Percentiles rank a stretch among this genome's conserved stretches.
Evolutionary conservation across 2,888 invertebrate genomes (phyloP).

Genomic region (Thera britannica): DNA sequence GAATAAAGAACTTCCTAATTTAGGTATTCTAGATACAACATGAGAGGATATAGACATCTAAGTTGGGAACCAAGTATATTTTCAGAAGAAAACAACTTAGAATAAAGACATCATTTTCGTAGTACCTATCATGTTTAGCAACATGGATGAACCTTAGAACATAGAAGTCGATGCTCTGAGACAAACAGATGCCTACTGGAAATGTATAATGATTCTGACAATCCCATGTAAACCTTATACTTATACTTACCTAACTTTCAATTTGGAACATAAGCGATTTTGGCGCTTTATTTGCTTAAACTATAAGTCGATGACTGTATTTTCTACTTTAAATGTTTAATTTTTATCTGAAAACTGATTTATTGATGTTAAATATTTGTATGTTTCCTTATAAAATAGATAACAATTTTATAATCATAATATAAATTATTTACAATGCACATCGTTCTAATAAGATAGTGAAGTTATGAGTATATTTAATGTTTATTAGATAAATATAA

Average conservation of each 20-base stretch:
- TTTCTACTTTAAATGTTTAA: slow-evolving; percentile 50
- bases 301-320: slow-evolving; percentile 58
- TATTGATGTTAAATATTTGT: slow-evolving; percentile 40
- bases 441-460: slow-evolving; percentile 54
- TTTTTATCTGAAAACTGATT: slow-evolving; percentile 44
- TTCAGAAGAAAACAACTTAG: neutral
- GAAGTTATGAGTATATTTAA: slow-evolving; percentile 45
- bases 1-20: slow-evolving; percentile 2
- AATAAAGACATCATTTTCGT: neutral
- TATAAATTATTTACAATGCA: slow-evolving; percentile 63
- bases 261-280: neutral
- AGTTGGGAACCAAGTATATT: neutral
- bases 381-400: slow-evolving; percentile 44
- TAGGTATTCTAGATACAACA: slow-evolving; percentile 16
- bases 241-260: neutral
- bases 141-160: neutral
- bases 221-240: neutral
- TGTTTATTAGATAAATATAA: slow-evolving; percentile 55
- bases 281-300: slow-evolving; percentile 49
- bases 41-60: slow-evolving; percentile 2
- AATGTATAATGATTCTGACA: neutral
- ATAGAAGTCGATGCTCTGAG: no score
- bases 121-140: neutral
- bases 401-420: slow-evolving; percentile 41
- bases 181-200: neutral